Percentiles rank a stretch among this genome's conserved stretches.
phyloP scores from a whole-genome alignment of 2,113 vertebrate genomes.

The Microcebus jonahi region DNA sequence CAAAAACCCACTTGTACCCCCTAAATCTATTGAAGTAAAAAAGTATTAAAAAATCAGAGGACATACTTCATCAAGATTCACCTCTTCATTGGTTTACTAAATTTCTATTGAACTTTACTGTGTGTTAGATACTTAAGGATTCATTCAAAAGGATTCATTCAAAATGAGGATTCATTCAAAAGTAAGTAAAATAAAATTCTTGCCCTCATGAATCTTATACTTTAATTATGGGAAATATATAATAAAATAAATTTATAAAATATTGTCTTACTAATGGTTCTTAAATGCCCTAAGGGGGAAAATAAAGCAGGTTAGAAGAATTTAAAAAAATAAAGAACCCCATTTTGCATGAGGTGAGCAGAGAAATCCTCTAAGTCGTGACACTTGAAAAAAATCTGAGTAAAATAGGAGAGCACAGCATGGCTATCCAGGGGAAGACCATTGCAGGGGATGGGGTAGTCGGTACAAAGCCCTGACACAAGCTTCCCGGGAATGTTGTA shows the following conservation, averaged over 20 bases:
- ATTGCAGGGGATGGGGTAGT: fast-evolving
- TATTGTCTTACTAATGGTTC: background rate
- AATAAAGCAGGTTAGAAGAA: background rate
- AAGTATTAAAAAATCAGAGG: background rate
- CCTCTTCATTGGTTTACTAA: background rate
- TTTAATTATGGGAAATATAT: background rate
- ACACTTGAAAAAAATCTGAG: background rate
- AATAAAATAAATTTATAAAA: slow-evolving; percentile 1
- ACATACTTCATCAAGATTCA: background rate
- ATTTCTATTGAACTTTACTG: background rate
- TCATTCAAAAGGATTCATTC: background rate
- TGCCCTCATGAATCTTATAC: background rate
- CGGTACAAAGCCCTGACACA: fast-evolving
- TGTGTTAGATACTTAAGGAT: background rate
- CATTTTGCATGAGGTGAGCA: background rate
- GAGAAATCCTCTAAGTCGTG: background rate
- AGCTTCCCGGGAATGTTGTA: background rate
- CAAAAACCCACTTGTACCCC: no score
- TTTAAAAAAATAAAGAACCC: background rate
- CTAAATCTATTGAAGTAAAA: no score
- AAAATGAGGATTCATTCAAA: background rate
- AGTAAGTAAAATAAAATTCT: slow-evolving; percentile 14
- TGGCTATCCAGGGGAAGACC: background rate
- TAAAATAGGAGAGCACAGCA: background rate
- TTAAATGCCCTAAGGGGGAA: background rate